phyloP scores from a whole-genome alignment of 2,888 invertebrate genomes.

The Tipula unca region DNA sequence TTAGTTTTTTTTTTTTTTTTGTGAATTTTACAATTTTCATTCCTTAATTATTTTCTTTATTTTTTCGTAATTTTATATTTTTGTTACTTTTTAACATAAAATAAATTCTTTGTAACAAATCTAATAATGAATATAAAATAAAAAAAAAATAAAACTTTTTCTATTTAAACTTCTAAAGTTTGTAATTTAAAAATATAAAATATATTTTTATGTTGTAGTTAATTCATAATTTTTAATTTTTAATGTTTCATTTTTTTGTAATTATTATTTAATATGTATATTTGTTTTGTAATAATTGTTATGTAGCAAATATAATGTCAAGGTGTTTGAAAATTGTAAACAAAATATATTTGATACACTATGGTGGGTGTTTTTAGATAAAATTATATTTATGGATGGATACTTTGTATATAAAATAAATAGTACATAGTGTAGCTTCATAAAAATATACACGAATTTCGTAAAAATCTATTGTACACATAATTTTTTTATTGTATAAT shows the following conservation, averaged over 20 bases:
- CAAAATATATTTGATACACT: background rate
- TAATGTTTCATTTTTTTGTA: background rate
- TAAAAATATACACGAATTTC: background rate
- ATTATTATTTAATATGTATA: background rate
- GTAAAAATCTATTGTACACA: too few species aligned
- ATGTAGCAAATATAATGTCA: background rate
- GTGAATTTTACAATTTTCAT: background rate
- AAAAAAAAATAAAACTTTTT: background rate
- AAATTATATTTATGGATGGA: background rate
- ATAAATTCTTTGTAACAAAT: conserved; percentile 14
- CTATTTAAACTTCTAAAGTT: conserved; percentile 1
- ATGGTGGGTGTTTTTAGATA: background rate
- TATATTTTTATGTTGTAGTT: background rate
- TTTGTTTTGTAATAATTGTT: background rate
- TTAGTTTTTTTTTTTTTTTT: background rate
- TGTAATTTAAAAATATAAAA: background rate
- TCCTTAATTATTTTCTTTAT: background rate
- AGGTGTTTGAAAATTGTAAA: background rate
- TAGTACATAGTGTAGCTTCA: background rate
- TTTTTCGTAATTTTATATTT: background rate
- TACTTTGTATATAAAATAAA: too few species aligned
- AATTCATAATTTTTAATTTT: background rate
- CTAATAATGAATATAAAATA: background rate
- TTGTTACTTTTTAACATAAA: background rate
- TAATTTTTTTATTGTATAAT: too few species aligned